phyloP scores from a whole-genome alignment of 2,888 invertebrate species.

The Sinopyrophorus schimmeli region DNA sequence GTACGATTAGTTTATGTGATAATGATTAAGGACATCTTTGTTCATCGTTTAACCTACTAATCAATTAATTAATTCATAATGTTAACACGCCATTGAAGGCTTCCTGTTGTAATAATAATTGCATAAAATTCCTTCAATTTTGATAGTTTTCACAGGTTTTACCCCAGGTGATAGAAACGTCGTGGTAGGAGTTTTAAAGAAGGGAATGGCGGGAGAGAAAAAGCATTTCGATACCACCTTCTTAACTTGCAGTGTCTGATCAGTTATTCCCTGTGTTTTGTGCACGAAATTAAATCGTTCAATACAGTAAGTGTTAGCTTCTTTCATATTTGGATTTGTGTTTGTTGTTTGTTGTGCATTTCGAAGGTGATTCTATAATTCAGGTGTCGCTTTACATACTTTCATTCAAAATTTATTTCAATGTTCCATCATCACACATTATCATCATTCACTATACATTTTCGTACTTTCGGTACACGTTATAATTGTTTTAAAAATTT shows the following conservation, averaged over 20 bases:
- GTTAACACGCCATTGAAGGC: background rate
- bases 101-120: conserved; percentile 15
- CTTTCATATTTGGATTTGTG: conserved; percentile 16
- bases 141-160: conserved; percentile 8
- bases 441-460: no score
- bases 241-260: conserved; percentile 50
- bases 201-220: conserved; percentile 50
- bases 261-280: conserved; percentile 50
- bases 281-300: conserved; percentile 47
- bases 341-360: background rate
- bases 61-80: background rate
- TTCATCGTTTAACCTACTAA: no score
- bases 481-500: background rate
- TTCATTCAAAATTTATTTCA: background rate
- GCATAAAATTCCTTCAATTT: conserved; percentile 9
- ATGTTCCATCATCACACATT: background rate
- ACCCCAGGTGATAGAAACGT: conserved; percentile 12
- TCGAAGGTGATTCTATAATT: background rate
- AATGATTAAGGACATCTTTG: no score
- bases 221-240: conserved; percentile 54
- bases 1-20: no score
- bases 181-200: conserved; percentile 30
- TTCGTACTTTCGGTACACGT: no score
- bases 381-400: background rate
- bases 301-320: conserved; percentile 44